Evolutionary conservation across 1,140 invertebrate species (phyloP), one percentile per base, ranked within the genome.

Genomic region (Globodera ellingtonae): DNA sequence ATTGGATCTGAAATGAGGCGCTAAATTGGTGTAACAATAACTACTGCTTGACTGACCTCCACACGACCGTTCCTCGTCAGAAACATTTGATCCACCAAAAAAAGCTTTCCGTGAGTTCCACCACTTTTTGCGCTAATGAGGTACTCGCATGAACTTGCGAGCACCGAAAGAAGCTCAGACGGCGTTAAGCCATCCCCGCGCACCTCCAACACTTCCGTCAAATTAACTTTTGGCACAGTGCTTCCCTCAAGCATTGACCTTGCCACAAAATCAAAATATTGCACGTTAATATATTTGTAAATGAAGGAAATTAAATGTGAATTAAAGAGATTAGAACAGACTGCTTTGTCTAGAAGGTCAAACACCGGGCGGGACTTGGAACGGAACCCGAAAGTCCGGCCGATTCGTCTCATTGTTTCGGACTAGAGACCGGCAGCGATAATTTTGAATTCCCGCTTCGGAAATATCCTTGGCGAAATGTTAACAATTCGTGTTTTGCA

Each of bases 161-260:
- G 65, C 35, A 84, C 56, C 44, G 84, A 72, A 44, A 84, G 79
- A 52, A 84, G 50, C 66, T 84, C 83, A 35, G 46, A 48, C n/a
- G 82, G 47, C 15, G 56, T 67, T 4, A 84, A 73, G 44, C 82
- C 79, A 44, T 44, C 59, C n/a, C n/a, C 74, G 6, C 83, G 83
- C 48, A 84, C 81, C 71, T 84, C 83, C 46, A 83, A 44, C 24
- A 84, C 13, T 74, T 84, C 83, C 4, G 81, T 72, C 59, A 84
- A 50, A 66, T 70, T 86, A 47, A 84, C 82, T 47, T 70, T 71
- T 3, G 82, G 56, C 18, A 18, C 13, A 62, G 56, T 62, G 56
- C 18, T 18, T 18, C 18, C 56, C 10, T 15, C 56, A 62, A 62
- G 2, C 56, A 62, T 62, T 62, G 10, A 18, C 0, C 21, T 62